These are phyloP conservation scores for Melinopterus prodromus DNA, from an alignment of 2,888 invertebrate species.

Conservation along the genomic window DNA sequence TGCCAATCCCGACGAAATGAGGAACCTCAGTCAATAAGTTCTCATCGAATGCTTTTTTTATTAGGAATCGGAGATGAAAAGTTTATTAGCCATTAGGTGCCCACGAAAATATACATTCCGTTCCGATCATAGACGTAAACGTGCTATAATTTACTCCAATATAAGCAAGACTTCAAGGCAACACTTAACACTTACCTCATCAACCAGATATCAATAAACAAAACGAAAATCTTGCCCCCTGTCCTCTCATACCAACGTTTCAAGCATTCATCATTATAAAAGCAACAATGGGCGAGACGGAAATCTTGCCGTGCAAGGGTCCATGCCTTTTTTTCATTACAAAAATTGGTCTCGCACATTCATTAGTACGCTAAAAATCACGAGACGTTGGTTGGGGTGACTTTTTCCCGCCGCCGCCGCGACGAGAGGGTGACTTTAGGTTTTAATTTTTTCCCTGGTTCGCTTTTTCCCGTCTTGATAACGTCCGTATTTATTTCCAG, in stretches of 20 bases:
- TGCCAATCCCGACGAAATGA: neutral
- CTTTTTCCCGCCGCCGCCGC: neutral
- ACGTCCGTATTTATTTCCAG: neutral
- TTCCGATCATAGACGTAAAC: neutral
- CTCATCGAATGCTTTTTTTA: neutral
- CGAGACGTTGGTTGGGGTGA: neutral
- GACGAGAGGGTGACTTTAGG: neutral
- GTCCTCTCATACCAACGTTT: neutral
- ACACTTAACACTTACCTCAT: neutral
- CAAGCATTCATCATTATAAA: neutral
- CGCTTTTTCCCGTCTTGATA: neutral
- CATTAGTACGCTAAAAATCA: neutral
- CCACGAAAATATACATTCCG: neutral
- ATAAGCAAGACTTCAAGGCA: neutral
- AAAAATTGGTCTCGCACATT: neutral
- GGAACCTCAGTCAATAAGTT: neutral
- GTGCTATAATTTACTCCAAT: neutral
- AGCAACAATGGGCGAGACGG: neutral
- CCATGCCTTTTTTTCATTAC: neutral
- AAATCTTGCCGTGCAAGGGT: neutral
- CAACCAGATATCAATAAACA: neutral
- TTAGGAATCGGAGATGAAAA: neutral
- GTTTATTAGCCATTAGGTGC: neutral
- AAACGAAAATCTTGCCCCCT: too few relatives aligned
- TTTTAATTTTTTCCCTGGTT: neutral